These are phyloP conservation scores for Trichechus manatus DNA, from an alignment of 2,113 vertebrate genomes.

Conservation along the genomic window DNA sequence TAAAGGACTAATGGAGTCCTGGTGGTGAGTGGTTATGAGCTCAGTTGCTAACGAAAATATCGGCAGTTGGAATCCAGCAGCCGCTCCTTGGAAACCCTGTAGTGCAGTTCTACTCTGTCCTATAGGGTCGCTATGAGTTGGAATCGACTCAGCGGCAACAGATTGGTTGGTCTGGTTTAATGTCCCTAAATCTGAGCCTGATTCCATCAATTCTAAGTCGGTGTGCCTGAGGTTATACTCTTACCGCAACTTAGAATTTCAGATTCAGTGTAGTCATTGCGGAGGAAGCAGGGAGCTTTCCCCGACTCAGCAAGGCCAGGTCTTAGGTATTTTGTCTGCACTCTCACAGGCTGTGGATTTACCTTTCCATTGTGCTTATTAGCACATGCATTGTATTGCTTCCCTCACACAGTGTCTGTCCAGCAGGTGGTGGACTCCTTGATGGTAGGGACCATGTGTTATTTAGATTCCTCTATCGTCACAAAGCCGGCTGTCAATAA, in stretches of 20 bases:
- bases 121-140: no score
- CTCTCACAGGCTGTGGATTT: no score
- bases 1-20: neutral
- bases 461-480: neutral
- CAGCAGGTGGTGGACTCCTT: neutral
- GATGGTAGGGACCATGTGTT: neutral
- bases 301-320: neutral
- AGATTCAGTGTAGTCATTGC: neutral
- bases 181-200: neutral
- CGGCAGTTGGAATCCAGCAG: no score
- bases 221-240: neutral
- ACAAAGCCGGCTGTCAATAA: neutral
- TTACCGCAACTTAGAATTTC: neutral
- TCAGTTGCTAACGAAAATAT: no score
- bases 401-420: neutral
- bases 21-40: no score
- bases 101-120: no score
- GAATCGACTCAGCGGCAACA: no score
- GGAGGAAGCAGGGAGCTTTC: neutral
- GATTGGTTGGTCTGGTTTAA: no score
- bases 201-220: neutral
- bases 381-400: neutral
- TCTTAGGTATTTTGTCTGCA: neutral
- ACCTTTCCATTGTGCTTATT: no score
- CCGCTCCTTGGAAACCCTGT: no score